A percentile compares a stretch with the other conserved stretches of the same genome.
Conservation (phyloP, 1,140 invertebrate genomes). For the Platorchestia sp. region DNA sequence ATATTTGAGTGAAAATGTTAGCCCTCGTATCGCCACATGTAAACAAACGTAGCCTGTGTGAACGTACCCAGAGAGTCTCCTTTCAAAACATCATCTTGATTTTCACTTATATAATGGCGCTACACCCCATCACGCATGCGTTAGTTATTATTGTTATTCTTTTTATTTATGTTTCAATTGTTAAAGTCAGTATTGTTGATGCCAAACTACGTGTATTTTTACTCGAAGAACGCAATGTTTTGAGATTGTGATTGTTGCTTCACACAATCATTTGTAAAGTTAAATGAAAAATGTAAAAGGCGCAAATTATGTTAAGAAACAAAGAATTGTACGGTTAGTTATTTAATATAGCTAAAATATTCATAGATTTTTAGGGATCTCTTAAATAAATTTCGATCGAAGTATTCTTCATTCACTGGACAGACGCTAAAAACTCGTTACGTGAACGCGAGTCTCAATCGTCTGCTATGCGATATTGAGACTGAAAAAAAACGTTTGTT, state of each 20-base stretch:
- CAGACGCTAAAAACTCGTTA: not conserved
- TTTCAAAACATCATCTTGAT: not conserved
- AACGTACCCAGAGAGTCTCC: not conserved
- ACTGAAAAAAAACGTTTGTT: not conserved
- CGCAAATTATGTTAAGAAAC: too few relatives aligned
- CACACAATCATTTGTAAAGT: too few relatives aligned
- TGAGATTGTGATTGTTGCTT: not conserved
- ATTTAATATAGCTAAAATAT: too few relatives aligned
- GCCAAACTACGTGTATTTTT: not conserved
- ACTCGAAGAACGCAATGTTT: not conserved
- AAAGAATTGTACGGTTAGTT: too few relatives aligned
- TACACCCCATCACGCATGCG: not conserved
- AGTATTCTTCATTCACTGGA: too few relatives aligned
- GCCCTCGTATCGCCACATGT: not conserved
- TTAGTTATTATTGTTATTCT: not conserved
- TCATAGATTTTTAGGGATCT: too few relatives aligned
- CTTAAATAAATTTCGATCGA: too few relatives aligned
- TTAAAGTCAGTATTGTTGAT: not conserved
- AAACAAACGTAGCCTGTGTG: not conserved
- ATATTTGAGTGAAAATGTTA: conserved; percentile 1
- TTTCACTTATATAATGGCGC: not conserved
- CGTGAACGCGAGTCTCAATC: not conserved
- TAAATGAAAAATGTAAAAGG: too few relatives aligned
- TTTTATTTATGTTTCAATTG: not conserved
- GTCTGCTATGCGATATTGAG: not conserved